Conservation (phyloP, 53 echinoderm and acorn worm genomes). For the Echinarachnius parma region DNA sequence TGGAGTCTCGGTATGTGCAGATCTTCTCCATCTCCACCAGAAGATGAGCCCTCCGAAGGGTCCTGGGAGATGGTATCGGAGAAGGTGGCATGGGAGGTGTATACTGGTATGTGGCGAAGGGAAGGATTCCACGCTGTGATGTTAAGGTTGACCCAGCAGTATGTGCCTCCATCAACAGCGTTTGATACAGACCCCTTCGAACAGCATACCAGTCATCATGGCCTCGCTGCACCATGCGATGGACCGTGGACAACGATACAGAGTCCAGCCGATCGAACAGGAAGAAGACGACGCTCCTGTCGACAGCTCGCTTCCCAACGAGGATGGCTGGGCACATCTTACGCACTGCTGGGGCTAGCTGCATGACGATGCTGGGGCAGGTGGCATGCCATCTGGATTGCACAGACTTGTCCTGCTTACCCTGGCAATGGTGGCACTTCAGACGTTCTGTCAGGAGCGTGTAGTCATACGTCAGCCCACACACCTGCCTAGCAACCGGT, state of each 20-base stretch:
- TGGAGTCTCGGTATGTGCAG: constrained; percentile 36
- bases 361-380: constrained; percentile 36
- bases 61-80: constrained; percentile 42
- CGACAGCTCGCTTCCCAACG: constrained; percentile 31
- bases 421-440: constrained; percentile 22
- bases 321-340: constrained; percentile 39
- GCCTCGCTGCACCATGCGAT: constrained; percentile 31
- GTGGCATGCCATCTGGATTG: constrained; percentile 49
- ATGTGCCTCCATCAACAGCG: constrained; percentile 30
- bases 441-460: constrained; percentile 47
- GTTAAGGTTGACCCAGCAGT: constrained; percentile 16
- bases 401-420: constrained; percentile 4
- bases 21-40: constrained; percentile 51
- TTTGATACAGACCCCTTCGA: constrained; percentile 51
- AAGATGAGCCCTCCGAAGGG: constrained; percentile 39
- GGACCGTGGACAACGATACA: constrained; percentile 41
- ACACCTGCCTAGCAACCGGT: constrained; percentile 42
- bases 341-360: constrained; percentile 41
- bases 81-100: constrained; percentile 7
- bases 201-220: constrained; percentile 53
- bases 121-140: constrained; percentile 42
- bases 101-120: constrained; percentile 26
- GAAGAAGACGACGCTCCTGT: constrained; percentile 36
- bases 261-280: constrained; percentile 33
- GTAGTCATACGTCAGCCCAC: constrained; percentile 42